Percentiles rank a stretch among this genome's conserved stretches.
These are phyloP conservation scores for Thamnaconus septentrionalis DNA, from an alignment of 2,113 vertebrate species.

Conservation along the genomic window DNA sequence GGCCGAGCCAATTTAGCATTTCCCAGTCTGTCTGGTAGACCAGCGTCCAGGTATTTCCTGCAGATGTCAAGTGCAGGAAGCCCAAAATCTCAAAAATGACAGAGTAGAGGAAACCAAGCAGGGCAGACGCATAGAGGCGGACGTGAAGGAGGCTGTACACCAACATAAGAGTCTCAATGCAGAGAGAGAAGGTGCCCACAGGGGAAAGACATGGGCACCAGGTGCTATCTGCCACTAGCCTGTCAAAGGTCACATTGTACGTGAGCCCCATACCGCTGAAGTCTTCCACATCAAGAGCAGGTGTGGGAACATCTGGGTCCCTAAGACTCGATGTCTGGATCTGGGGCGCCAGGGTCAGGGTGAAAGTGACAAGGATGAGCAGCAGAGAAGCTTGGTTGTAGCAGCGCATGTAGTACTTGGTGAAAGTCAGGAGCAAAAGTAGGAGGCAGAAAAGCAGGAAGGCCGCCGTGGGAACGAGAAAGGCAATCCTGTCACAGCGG, in stretches of 20 bases:
- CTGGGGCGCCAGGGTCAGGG: conserved; percentile 85
- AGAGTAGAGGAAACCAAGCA: conserved; percentile 90
- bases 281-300: conserved; percentile 41
- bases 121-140: conserved; percentile 89
- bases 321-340: conserved; percentile 75
- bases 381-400: conserved; percentile 83
- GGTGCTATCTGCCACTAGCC: conserved; percentile 2
- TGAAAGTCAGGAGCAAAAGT: conserved; percentile 89
- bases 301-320: conserved; percentile 30
- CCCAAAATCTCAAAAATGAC: conserved; percentile 90
- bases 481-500: conserved; percentile 73
- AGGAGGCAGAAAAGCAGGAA: conserved; percentile 84
- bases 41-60: conserved; percentile 33
- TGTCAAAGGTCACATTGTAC: conserved; percentile 58
- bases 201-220: conserved; percentile 82
- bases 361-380: conserved; percentile 83
- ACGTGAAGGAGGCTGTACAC: conserved; percentile 95
- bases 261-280: conserved; percentile 52
- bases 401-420: conserved; percentile 82
- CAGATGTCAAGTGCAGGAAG: conserved; percentile 79
- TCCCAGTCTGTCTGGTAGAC: conserved; percentile 51
- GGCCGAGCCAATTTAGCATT: conserved; percentile 80
- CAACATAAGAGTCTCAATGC: conserved; percentile 91
- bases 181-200: conserved; percentile 95
- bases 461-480: conserved; percentile 80